Percentiles rank a stretch among this genome's conserved stretches.
phyloP scores from a whole-genome alignment of 2,888 invertebrate species.

The Agriopis aurantiaria region DNA sequence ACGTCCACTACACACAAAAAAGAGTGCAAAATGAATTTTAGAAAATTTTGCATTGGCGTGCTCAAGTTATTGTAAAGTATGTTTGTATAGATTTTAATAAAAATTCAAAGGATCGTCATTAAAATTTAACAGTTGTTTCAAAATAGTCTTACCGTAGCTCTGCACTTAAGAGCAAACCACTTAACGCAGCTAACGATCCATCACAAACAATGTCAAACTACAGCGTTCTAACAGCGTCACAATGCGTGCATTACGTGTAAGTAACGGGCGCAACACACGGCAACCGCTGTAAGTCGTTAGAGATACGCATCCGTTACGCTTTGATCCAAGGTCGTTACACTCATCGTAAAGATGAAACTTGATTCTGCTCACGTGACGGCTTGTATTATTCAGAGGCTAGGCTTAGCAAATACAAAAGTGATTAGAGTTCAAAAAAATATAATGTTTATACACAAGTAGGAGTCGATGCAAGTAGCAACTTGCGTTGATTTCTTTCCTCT shows the following conservation, averaged over 20 bases:
- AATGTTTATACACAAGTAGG: too few species aligned
- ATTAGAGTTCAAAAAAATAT: too few species aligned
- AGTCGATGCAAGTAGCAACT: too few species aligned
- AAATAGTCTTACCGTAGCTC: background rate
- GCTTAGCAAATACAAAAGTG: background rate
- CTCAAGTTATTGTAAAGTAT: too few species aligned
- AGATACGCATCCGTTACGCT: constrained; percentile 62
- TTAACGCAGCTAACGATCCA: constrained; percentile 17
- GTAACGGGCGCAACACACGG: constrained; percentile 25
- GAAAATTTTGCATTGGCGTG: too few species aligned
- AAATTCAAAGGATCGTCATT: background rate
- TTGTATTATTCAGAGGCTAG: constrained; percentile 9
- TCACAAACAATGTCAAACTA: constrained; percentile 12
- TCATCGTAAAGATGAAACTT: constrained; percentile 45
- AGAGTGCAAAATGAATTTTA: too few species aligned
- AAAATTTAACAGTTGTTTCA: constrained; percentile 7
- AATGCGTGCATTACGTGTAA: constrained; percentile 21
- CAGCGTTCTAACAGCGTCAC: constrained; percentile 12
- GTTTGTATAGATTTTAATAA: too few species aligned
- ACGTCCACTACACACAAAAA: too few species aligned
- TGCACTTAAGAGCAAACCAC: background rate
- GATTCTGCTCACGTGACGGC: constrained; percentile 38
- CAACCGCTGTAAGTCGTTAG: constrained; percentile 45
- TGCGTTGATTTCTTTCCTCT: too few species aligned
- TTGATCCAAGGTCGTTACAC: constrained; percentile 60